phyloP scores from a whole-genome alignment of 1,140 invertebrate species.

The Listronotus oregonensis region DNA sequence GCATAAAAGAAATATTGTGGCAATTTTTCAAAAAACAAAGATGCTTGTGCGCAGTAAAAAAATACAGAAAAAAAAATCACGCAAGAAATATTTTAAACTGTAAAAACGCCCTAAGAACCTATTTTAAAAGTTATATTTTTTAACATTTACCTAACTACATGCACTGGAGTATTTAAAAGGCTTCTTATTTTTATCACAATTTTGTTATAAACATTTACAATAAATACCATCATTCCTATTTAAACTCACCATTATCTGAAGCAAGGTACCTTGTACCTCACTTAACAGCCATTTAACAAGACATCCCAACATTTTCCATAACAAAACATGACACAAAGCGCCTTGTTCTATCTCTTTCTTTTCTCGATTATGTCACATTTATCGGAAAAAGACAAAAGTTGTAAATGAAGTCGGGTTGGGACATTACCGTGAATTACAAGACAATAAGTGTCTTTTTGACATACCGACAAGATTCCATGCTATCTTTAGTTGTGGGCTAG shows the following conservation, averaged over 20 bases:
- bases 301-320: conserved; percentile 19
- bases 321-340: conserved; percentile 34
- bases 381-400: conserved; percentile 25
- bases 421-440: conserved; percentile 43
- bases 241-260: conserved; percentile 18
- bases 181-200: no score
- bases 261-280: conserved; percentile 25
- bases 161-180: no score
- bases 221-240: background rate
- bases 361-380: conserved; percentile 3
- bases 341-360: conserved; percentile 17
- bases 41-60: no score
- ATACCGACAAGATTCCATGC: conserved; percentile 31
- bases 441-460: conserved; percentile 40
- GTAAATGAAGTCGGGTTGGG: conserved; percentile 33
- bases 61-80: no score
- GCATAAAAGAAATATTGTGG: no score
- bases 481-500: conserved; percentile 16
- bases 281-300: conserved; percentile 32
- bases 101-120: no score
- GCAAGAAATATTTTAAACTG: no score
- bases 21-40: no score
- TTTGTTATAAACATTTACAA: no score
- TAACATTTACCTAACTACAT: no score
- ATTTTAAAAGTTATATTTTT: no score